Conservation (phyloP, 2,113 vertebrate species). For the Electrona antarctica region DNA sequence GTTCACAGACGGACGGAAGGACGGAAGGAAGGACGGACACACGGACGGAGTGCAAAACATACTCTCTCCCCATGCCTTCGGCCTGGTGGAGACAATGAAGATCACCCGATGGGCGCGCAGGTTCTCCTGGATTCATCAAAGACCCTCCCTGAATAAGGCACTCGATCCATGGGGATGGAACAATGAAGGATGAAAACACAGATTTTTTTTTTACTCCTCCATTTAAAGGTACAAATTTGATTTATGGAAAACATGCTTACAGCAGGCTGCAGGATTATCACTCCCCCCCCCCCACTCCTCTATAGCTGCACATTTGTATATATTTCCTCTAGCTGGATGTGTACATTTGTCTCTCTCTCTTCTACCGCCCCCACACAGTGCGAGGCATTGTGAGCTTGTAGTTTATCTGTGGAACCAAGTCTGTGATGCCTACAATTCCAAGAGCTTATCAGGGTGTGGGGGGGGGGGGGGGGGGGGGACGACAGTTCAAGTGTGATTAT, state of each 20-base stretch:
- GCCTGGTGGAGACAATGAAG: no score
- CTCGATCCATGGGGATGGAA: no score
- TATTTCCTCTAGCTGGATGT: neutral
- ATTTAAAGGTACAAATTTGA: neutral
- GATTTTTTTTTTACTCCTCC: neutral
- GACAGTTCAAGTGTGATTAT: no score
- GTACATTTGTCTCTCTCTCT: neutral
- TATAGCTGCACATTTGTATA: neutral
- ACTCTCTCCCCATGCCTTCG: no score
- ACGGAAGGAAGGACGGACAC: no score
- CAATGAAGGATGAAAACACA: neutral
- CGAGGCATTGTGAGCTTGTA: no score
- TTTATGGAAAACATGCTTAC: slow-evolving; percentile 1
- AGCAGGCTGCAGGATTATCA: neutral
- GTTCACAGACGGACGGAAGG: no score
- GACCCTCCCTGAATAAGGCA: neutral
- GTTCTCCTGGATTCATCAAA: neutral
- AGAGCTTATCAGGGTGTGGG: no score
- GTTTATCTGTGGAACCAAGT: no score
- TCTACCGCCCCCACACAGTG: neutral
- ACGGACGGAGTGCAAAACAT: no score
- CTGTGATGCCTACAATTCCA: no score
- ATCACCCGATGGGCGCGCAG: neutral
- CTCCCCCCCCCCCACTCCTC: neutral
- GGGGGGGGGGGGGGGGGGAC: no score